phyloP scores from a whole-genome alignment of 1,140 invertebrate genomes.

The Drosophila guanche region DNA sequence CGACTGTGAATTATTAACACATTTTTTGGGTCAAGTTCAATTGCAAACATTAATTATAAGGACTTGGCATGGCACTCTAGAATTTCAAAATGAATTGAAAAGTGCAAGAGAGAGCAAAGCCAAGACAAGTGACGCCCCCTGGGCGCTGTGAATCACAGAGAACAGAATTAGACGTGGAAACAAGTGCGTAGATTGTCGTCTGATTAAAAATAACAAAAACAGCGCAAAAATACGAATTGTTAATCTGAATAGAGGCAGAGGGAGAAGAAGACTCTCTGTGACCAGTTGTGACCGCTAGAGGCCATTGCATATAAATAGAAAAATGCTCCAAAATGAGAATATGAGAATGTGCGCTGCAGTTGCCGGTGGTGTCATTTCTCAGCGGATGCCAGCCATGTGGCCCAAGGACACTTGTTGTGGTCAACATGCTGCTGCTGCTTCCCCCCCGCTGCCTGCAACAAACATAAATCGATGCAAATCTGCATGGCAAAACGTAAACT shows the following conservation, averaged over 20 bases:
- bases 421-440: constrained; percentile 7
- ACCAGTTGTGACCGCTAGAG: constrained; percentile 27
- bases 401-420: constrained; percentile 70
- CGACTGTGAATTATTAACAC: constrained; percentile 30
- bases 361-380: constrained; percentile 20
- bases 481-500: constrained; percentile 30
- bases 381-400: constrained; percentile 40
- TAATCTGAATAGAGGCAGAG: background rate
- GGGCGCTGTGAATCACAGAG: constrained; percentile 40
- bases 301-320: constrained; percentile 66
- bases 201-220: constrained; percentile 54
- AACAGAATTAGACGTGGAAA: constrained; percentile 34
- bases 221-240: constrained; percentile 45
- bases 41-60: constrained; percentile 73
- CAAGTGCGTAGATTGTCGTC: constrained; percentile 57
- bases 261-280: background rate
- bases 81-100: constrained; percentile 41
- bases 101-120: constrained; percentile 31
- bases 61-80: constrained; percentile 67
- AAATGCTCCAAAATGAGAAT: constrained; percentile 62
- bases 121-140: constrained; percentile 35
- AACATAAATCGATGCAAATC: constrained; percentile 61
- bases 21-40: constrained; percentile 76
- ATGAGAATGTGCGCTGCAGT: constrained; percentile 15
- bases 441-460: background rate